Conservation (phyloP, 1,140 invertebrate genomes). For the Zaprionus camerounensis region DNA sequence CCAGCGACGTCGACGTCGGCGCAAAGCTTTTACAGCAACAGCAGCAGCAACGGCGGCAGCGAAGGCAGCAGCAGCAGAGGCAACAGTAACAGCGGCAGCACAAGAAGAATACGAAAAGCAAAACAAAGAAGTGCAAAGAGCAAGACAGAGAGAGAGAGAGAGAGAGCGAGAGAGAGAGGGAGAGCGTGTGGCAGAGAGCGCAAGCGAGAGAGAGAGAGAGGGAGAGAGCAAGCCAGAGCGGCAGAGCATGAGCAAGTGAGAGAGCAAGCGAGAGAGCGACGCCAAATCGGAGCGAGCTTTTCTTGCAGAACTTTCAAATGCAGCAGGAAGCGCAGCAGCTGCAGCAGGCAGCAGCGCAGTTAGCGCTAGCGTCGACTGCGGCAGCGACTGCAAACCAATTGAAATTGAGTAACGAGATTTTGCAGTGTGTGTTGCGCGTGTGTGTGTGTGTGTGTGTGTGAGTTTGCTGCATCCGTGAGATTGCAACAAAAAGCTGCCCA, state of each 20-base stretch:
- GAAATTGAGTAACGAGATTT: conserved; percentile 81
- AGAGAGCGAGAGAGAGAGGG: neutral
- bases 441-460: conserved; percentile 29
- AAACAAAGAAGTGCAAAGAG: conserved; percentile 80
- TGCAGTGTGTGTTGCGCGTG: conserved; percentile 29
- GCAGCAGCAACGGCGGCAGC: conserved; percentile 1
- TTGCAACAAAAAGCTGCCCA: conserved; percentile 68
- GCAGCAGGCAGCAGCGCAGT: conserved; percentile 34
- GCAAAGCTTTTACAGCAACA: conserved; percentile 66
- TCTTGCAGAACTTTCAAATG: conserved; percentile 64
- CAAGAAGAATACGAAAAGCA: conserved; percentile 74
- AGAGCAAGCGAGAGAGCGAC: neutral
- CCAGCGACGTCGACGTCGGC: conserved; percentile 39
- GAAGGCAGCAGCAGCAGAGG: conserved; percentile 9
- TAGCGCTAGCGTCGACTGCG: neutral
- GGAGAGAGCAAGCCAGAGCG: neutral
- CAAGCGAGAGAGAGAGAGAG: conserved; percentile 6
- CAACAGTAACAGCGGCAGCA: conserved; percentile 28
- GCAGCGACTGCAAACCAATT: conserved; percentile 68
- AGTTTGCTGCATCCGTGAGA: conserved; percentile 52
- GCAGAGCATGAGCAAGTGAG: neutral
- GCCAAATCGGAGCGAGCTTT: conserved; percentile 59
- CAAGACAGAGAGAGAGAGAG: conserved; percentile 14
- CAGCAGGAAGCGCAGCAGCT: conserved; percentile 61
- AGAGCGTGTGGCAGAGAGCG: conserved; percentile 44